These are phyloP conservation scores for Enteromius unitaeniatus DNA, from an alignment of 2,797 vertebrate genomes.

Conservation along the genomic window DNA sequence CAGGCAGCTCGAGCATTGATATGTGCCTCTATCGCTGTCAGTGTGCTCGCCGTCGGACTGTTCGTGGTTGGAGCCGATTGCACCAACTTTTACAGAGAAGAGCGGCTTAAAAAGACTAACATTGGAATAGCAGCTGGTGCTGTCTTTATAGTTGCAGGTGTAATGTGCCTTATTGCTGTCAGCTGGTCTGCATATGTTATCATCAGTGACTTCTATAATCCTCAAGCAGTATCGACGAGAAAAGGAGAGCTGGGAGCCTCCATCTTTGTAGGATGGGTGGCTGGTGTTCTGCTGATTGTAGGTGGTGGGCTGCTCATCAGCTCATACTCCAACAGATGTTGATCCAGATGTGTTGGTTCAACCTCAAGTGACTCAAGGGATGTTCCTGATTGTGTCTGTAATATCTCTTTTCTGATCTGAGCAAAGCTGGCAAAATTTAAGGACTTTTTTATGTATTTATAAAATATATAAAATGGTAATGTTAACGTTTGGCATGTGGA, in stretches of 20 bases:
- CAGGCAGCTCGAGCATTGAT: constrained; percentile 76
- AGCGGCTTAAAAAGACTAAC: constrained; percentile 67
- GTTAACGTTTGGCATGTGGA: not conserved
- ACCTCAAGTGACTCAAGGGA: not conserved
- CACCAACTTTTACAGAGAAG: constrained; percentile 72
- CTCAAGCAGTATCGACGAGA: constrained; percentile 54
- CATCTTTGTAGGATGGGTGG: constrained; percentile 79
- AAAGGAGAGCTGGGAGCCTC: constrained; percentile 78
- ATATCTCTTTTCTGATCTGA: not conserved
- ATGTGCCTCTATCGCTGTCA: constrained; percentile 72
- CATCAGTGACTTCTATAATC: constrained; percentile 77
- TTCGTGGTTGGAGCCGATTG: constrained; percentile 72
- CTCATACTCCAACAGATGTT: constrained; percentile 72
- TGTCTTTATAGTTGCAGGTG: constrained; percentile 74
- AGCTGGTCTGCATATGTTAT: constrained; percentile 76
- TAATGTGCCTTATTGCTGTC: constrained; percentile 74
- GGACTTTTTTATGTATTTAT: not conserved
- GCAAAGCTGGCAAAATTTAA: not conserved
- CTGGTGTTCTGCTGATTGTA: constrained; percentile 75
- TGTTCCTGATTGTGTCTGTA: not conserved
- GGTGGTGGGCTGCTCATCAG: constrained; percentile 75
- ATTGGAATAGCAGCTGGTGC: constrained; percentile 71
- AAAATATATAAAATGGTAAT: not conserved
- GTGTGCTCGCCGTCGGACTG: constrained; percentile 73
- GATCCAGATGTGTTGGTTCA: constrained; percentile 38